Evolutionary conservation across 2,113 vertebrate species (phyloP).

Genomic region (Typhlomys cinereus): DNA sequence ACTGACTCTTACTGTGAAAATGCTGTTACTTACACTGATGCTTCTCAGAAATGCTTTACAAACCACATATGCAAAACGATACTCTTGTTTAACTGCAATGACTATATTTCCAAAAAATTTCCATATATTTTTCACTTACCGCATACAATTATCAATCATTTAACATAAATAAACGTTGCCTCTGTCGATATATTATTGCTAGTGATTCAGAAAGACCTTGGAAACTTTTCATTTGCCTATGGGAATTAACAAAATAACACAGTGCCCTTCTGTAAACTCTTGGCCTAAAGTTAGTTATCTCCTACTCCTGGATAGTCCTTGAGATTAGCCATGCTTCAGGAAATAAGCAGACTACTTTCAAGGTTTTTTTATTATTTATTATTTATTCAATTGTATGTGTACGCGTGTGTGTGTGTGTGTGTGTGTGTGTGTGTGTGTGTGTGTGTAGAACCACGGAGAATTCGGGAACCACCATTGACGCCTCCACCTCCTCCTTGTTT

Average conservation of each 20-base stretch:
- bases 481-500: no score
- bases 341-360: slow-evolving; percentile 29
- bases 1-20: neutral
- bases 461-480: no score
- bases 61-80: neutral
- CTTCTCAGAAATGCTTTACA: neutral
- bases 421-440: no score
- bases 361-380: no score
- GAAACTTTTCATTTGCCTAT: neutral
- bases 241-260: slow-evolving; percentile 29
- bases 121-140: no score
- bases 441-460: no score
- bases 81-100: neutral
- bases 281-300: slow-evolving; percentile 50
- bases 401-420: no score
- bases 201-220: slow-evolving; percentile 27
- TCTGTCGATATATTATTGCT: neutral
- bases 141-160: neutral
- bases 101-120: neutral
- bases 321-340: neutral
- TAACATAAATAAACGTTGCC: slow-evolving; percentile 37
- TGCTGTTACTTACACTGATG: neutral
- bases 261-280: neutral
- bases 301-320: neutral
- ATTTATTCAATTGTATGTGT: no score